Conservation (phyloP, 2,888 invertebrate species). For the Brachycybe producta region DNA sequence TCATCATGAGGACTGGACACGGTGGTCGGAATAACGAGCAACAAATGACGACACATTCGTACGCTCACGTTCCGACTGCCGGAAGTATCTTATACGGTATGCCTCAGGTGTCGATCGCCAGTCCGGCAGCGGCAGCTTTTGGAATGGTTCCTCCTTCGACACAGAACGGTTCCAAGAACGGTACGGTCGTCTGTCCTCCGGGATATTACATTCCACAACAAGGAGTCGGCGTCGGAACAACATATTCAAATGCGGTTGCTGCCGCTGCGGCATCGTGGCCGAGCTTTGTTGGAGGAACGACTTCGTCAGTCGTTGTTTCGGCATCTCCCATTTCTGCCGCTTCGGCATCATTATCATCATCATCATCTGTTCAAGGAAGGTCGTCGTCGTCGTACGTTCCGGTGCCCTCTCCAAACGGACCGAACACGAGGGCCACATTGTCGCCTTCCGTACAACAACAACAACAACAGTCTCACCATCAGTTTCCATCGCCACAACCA, state of each 20-base stretch:
- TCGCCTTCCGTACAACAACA: conserved; percentile 11
- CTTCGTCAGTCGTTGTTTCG: conserved; percentile 8
- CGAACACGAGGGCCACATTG: neutral
- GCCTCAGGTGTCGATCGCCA: conserved; percentile 38
- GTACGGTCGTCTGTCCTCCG: conserved; percentile 20
- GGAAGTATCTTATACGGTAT: conserved; percentile 24
- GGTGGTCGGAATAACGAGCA: conserved; percentile 32
- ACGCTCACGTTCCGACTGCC: neutral
- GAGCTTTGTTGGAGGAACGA: conserved; percentile 7
- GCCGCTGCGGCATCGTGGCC: conserved; percentile 12
- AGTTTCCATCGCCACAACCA: conserved; percentile 4
- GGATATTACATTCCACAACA: conserved; percentile 24
- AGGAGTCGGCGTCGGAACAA: neutral
- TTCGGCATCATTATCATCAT: neutral
- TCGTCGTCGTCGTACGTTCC: conserved; percentile 13
- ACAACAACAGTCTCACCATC: neutral
- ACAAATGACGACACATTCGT: neutral
- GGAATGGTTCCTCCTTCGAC: conserved; percentile 6
- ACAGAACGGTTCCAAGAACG: conserved; percentile 19
- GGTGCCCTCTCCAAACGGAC: conserved; percentile 14
- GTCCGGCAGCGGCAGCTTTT: conserved; percentile 19
- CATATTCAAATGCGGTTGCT: conserved; percentile 1
- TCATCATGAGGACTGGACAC: conserved; percentile 62
- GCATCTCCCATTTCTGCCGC: neutral
- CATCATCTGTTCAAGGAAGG: neutral